Percentiles rank a stretch among this genome's conserved stretches.
Evolutionary conservation across 1,140 invertebrate species (phyloP).

Genomic region (Seison nebaliae): DNA sequence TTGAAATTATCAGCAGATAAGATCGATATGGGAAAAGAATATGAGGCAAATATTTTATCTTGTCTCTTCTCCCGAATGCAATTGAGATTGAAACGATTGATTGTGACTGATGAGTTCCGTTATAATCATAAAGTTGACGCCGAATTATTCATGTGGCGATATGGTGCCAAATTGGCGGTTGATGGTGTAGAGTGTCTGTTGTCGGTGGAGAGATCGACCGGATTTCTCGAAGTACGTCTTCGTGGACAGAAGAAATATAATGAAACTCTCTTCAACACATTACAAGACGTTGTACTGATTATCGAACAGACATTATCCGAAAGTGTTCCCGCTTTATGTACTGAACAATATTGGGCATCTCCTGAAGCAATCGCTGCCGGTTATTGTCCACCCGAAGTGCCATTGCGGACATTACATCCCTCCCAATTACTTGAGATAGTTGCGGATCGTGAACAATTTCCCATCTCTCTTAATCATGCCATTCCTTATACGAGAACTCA

Average conservation of each 20-base stretch:
- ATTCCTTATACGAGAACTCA: too few species aligned
- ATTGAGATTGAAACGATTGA: constrained; percentile 38
- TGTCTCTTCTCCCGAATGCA: constrained; percentile 46
- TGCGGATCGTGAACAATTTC: too few species aligned
- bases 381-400: too few species aligned
- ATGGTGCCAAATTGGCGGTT: constrained; percentile 47
- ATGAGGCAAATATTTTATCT: constrained; percentile 35
- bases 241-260: constrained; percentile 34
- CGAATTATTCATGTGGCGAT: constrained; percentile 45
- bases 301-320: constrained; percentile 39
- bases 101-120: constrained; percentile 33
- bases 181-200: constrained; percentile 43
- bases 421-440: too few species aligned
- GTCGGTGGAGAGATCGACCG: constrained; percentile 29
- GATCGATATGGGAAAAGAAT: too few species aligned
- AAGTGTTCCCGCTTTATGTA: constrained; percentile 39
- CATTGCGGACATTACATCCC: too few species aligned
- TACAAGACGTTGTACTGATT: constrained; percentile 44
- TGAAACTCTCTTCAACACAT: constrained; percentile 36
- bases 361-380: too few species aligned
- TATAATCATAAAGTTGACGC: too few species aligned
- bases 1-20: too few species aligned
- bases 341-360: constrained; percentile 40
- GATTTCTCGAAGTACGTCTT: constrained; percentile 38
- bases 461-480: too few species aligned